Percentiles rank a stretch among this genome's conserved stretches.
Evolutionary conservation across 2,888 invertebrate species (phyloP).

Genomic region (Caradrina kadenii): DNA sequence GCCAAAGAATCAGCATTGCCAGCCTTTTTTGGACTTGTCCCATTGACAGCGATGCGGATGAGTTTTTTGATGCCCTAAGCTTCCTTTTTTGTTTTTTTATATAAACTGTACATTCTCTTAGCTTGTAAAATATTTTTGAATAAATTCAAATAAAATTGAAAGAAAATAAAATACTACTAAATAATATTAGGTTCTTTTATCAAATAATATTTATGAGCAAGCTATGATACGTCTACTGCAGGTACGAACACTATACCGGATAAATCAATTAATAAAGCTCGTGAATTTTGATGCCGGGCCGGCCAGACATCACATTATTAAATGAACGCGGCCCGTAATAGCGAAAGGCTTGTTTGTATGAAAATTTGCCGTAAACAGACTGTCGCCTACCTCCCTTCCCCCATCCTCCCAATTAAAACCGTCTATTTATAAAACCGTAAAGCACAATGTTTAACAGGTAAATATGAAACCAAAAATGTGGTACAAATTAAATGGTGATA

Average conservation of each 20-base stretch:
- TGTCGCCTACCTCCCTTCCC: not conserved
- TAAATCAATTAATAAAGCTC: not conserved
- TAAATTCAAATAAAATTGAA: too few relatives aligned
- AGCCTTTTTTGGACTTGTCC: too few relatives aligned
- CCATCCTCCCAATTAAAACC: not conserved
- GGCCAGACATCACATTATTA: slow-evolving; percentile 1
- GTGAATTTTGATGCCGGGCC: slow-evolving; percentile 1
- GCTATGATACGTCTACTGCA: not conserved
- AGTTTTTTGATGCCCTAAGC: too few relatives aligned
- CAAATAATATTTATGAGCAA: not conserved
- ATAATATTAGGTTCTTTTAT: too few relatives aligned
- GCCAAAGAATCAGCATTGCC: too few relatives aligned
- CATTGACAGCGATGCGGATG: too few relatives aligned
- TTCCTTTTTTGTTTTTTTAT: too few relatives aligned
- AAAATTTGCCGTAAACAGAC: not conserved
- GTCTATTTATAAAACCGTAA: not conserved
- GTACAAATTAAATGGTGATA: not conserved
- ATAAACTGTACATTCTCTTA: too few relatives aligned
- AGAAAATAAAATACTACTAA: too few relatives aligned
- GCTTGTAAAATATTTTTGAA: too few relatives aligned
- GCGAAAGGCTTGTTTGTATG: not conserved
- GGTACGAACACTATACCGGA: not conserved
- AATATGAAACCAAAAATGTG: not conserved
- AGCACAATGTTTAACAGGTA: slow-evolving; percentile 1
- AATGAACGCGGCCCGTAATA: slow-evolving; percentile 12